Conservation (phyloP, 92 coral and sea anemone genomes). For the Metridium senile region DNA sequence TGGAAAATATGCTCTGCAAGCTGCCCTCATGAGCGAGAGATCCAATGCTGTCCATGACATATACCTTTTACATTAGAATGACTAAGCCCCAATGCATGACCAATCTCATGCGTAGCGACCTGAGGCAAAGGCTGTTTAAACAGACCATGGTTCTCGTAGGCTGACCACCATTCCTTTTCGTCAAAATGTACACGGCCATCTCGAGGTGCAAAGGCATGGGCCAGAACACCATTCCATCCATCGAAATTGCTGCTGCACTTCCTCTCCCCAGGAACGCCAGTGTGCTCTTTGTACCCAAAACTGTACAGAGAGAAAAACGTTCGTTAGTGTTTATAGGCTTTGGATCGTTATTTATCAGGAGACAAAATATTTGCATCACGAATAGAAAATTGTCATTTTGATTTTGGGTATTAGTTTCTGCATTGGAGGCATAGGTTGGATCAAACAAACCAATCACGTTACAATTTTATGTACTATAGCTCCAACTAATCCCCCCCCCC, state of each 20-base stretch:
- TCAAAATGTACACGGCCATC: conserved; percentile 57
- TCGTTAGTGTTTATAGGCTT: background rate
- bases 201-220: conserved; percentile 37
- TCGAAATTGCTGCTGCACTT: conserved; percentile 37
- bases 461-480: too few species aligned
- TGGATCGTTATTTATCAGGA: too few species aligned
- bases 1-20: too few species aligned
- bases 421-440: too few species aligned
- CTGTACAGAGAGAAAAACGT: conserved; percentile 7
- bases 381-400: too few species aligned
- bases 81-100: conserved; percentile 14
- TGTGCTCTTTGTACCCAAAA: conserved; percentile 42
- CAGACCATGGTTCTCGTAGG: conserved; percentile 18
- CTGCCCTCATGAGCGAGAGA: too few species aligned
- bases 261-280: conserved; percentile 34
- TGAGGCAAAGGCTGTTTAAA: conserved; percentile 22
- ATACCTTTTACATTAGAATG: background rate
- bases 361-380: too few species aligned
- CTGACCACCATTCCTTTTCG: conserved; percentile 40
- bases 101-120: conserved; percentile 38
- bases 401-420: too few species aligned
- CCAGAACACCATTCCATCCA: conserved; percentile 37
- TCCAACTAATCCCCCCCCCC: too few species aligned
- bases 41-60: too few species aligned
- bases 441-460: too few species aligned